phyloP scores from a whole-genome alignment of 2,797 vertebrate species.

The Crenuchus spilurus region DNA sequence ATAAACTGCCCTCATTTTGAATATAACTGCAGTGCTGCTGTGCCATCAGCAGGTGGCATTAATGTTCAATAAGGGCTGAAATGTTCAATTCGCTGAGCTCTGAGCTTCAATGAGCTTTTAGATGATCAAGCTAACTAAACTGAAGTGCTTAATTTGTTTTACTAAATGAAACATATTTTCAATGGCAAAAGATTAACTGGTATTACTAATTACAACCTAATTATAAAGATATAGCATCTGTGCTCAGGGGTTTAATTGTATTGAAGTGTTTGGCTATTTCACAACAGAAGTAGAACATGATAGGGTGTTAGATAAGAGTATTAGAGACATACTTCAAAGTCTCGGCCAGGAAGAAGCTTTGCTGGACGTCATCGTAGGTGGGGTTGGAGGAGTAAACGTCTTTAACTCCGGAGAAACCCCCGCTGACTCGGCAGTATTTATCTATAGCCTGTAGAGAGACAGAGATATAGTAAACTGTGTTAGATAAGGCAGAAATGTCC shows the following conservation, averaged over 20 bases:
- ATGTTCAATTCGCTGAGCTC: neutral
- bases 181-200: no score
- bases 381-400: conserved; percentile 97
- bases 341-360: conserved; percentile 98
- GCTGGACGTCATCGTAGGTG: conserved; percentile 95
- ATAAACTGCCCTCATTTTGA: neutral
- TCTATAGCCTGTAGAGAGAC: conserved; percentile 88
- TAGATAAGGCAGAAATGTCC: neutral
- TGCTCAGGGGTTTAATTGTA: no score
- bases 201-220: no score
- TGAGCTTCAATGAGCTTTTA: no score
- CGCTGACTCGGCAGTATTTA: conserved; percentile 93
- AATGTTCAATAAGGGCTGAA: conserved; percentile 48
- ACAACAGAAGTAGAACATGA: neutral
- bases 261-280: neutral
- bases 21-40: conserved; percentile 7
- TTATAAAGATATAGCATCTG: no score
- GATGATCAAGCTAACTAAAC: neutral
- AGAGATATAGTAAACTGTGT: neutral
- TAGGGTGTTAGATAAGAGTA: neutral
- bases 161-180: neutral
- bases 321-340: conserved; percentile 90
- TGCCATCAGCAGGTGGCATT: conserved; percentile 62
- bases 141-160: neutral
- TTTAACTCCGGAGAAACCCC: conserved; percentile 97